A percentile compares a stretch with the other conserved stretches of the same genome.
These are phyloP conservation scores for Smittia aterrima DNA, from an alignment of 2,888 invertebrate genomes.

Conservation along the genomic window DNA sequence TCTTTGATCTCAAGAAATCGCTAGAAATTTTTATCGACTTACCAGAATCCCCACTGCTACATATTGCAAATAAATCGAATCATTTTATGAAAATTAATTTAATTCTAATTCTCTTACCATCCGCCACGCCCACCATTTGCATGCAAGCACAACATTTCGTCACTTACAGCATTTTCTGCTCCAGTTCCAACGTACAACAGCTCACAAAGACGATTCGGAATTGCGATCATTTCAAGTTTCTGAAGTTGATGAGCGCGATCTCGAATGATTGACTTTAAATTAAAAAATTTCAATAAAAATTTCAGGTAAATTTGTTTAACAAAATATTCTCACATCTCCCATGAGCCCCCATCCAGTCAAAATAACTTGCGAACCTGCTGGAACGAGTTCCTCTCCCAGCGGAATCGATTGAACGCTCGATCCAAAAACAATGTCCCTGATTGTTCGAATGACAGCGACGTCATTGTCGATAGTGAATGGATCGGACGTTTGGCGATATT, in stretches of 20 bases:
- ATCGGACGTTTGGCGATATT: not conserved
- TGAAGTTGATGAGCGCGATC: not conserved
- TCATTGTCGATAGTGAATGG: not conserved
- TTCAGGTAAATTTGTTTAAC: too few species aligned
- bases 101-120: not conserved
- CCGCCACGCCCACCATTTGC: not conserved
- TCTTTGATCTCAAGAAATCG: not conserved
- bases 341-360: not conserved
- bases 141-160: not conserved
- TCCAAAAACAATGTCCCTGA: not conserved
- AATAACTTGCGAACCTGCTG: not conserved
- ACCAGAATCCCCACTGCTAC: slow-evolving; percentile 18
- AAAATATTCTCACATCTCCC: too few species aligned
- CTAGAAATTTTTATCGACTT: not conserved
- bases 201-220: slow-evolving; percentile 1
- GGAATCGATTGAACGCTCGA: not conserved
- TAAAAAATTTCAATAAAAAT: not conserved
- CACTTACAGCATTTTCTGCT: not conserved
- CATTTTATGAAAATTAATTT: not conserved
- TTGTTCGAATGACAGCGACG: not conserved
- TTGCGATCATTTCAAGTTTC: not conserved
- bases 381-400: not conserved
- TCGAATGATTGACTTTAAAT: not conserved
- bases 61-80: not conserved
- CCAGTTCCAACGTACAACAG: not conserved